These are phyloP conservation scores for Phyllotreta cruciferae DNA, from an alignment of 2,888 invertebrate species.

Conservation along the genomic window DNA sequence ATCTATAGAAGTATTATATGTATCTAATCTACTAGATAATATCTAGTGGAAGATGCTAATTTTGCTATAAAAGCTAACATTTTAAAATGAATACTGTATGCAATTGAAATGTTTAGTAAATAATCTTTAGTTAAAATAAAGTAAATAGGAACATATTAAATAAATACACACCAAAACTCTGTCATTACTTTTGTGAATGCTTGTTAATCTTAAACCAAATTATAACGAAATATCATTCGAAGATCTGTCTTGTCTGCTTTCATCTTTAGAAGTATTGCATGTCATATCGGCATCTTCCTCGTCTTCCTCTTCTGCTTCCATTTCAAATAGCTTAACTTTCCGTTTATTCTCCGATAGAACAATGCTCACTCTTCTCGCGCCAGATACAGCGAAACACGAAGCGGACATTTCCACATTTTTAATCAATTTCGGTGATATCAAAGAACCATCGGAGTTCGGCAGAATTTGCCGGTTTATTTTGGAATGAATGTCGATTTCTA, in stretches of 20 bases:
- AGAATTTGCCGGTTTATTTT: constrained; percentile 55
- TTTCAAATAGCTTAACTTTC: constrained; percentile 87
- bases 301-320: constrained; percentile 91
- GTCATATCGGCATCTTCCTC: constrained; percentile 75
- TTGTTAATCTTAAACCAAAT: constrained; percentile 11
- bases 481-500: constrained; percentile 41
- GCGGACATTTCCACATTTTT: constrained; percentile 72
- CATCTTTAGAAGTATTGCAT: constrained; percentile 45
- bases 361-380: constrained; percentile 83
- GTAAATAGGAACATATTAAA: no score
- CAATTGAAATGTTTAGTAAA: no score
- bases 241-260: constrained; percentile 42
- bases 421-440: constrained; percentile 63
- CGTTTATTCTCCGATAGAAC: constrained; percentile 80
- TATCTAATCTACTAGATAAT: no score
- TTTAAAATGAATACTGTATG: no score
- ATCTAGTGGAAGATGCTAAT: neutral
- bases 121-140: no score
- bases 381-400: constrained; percentile 81
- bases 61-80: no score
- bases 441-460: constrained; percentile 64
- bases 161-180: no score
- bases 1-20: no score
- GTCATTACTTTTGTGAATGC: no score
- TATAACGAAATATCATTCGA: constrained; percentile 14